phyloP scores from a whole-genome alignment of 2,113 vertebrate species.

The Hippocampus mohnikei region DNA sequence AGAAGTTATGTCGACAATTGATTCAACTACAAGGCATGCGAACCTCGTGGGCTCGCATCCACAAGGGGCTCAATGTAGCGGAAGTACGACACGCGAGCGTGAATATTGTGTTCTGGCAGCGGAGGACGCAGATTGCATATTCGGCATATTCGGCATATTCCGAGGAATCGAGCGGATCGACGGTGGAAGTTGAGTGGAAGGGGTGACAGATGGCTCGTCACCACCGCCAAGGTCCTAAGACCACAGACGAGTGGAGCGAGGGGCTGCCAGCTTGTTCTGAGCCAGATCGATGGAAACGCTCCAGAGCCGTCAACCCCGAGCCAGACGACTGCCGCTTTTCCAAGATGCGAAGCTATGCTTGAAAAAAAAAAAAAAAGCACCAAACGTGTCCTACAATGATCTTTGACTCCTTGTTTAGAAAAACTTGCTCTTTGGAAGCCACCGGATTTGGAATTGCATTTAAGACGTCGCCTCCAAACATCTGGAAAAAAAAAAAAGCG shows the following conservation, averaged over 20 bases:
- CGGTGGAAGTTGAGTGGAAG: not conserved
- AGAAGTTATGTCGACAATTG: too few species aligned
- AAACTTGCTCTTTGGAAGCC: constrained; percentile 31
- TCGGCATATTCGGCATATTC: constrained; percentile 21
- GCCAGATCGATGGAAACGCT: constrained; percentile 46
- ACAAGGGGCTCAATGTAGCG: constrained; percentile 24
- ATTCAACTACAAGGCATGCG: too few species aligned
- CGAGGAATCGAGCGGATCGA: constrained; percentile 7
- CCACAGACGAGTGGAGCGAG: constrained; percentile 33
- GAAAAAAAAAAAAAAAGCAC: constrained; percentile 16
- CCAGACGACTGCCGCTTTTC: constrained; percentile 49
- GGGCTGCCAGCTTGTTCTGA: constrained; percentile 32
- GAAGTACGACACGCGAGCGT: constrained; percentile 32
- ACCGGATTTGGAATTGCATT: constrained; percentile 35
- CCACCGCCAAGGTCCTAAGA: constrained; percentile 25
- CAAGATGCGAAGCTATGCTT: constrained; percentile 23
- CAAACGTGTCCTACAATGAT: constrained; percentile 30
- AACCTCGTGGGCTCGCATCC: too few species aligned
- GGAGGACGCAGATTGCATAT: constrained; percentile 18
- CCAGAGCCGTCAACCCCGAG: constrained; percentile 34
- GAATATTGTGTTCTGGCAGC: constrained; percentile 19
- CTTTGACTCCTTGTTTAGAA: constrained; percentile 35
- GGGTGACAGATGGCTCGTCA: constrained; percentile 36
- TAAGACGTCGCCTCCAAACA: constrained; percentile 44
- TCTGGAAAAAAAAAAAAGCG: constrained; percentile 42